Conservation (phyloP, 1,140 invertebrate genomes). For the Nasonia longicornis region DNA sequence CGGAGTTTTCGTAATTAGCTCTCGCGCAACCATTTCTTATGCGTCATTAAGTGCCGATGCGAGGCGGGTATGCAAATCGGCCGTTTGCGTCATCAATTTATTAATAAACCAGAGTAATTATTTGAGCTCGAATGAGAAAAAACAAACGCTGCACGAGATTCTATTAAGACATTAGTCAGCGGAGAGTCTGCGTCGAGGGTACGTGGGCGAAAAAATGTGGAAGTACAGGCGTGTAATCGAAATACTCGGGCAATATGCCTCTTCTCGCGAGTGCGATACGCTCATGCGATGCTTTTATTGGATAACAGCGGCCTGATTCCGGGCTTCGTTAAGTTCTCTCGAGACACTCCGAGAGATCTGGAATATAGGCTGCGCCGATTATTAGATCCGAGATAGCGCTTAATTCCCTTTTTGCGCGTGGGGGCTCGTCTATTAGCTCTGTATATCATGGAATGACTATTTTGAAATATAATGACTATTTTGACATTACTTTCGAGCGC, state of each 20-base stretch:
- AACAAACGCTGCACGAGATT: not conserved
- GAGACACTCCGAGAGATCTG: not conserved
- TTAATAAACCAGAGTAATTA: not conserved
- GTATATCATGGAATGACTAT: not conserved
- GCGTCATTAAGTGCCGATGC: not conserved
- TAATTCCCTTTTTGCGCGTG: not conserved
- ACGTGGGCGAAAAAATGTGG: too few relatives aligned
- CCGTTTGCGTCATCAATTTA: not conserved
- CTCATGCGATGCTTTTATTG: slow-evolving; percentile 11
- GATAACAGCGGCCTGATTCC: slow-evolving; percentile 16
- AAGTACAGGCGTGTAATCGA: too few relatives aligned
- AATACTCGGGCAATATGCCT: not conserved
- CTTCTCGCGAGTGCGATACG: not conserved
- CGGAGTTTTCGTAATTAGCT: not conserved
- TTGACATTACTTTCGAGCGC: not conserved
- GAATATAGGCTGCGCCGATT: not conserved
- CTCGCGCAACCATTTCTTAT: not conserved
- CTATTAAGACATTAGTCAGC: not conserved
- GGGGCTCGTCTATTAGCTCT: not conserved
- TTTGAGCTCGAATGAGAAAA: not conserved
- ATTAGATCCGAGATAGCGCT: not conserved
- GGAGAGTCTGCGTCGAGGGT: not conserved
- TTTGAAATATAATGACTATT: not conserved
- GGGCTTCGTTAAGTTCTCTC: slow-evolving; percentile 22
- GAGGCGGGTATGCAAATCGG: not conserved